Evolutionary conservation across 35 echinoderm and acorn worm genomes (phyloP).

Genomic region (Patiria miniata): DNA sequence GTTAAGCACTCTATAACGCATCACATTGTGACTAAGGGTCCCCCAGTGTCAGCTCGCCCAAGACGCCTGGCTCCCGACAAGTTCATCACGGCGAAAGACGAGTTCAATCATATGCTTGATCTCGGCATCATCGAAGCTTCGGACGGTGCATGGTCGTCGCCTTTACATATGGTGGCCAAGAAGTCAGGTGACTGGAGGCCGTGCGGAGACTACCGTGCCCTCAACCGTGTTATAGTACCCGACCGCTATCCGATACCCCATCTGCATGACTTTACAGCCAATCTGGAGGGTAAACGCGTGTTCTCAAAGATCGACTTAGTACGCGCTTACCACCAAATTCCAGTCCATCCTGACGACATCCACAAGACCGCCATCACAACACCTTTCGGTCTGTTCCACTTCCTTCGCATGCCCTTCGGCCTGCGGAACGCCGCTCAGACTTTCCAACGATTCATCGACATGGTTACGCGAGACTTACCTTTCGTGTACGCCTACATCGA

Average conservation of each 20-base stretch:
- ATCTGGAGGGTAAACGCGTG: neutral
- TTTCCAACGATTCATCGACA: constrained; percentile 49
- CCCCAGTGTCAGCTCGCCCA: constrained; percentile 6
- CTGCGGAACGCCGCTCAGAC: constrained; percentile 49
- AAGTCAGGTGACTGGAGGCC: constrained; percentile 35
- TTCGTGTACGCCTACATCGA: constrained; percentile 47
- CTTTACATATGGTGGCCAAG: constrained; percentile 50
- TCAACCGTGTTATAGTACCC: constrained; percentile 17
- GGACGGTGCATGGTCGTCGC: constrained; percentile 37
- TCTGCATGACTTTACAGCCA: constrained; percentile 40
- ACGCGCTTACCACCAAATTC: constrained; percentile 43
- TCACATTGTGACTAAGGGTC: constrained; percentile 18
- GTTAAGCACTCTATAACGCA: too few species aligned
- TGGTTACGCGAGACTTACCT: constrained; percentile 12
- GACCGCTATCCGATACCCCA: constrained; percentile 46
- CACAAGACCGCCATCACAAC: constrained; percentile 37
- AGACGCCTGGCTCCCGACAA: constrained; percentile 8
- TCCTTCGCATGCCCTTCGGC: constrained; percentile 40
- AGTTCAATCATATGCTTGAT: constrained; percentile 51
- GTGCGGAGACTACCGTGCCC: constrained; percentile 24
- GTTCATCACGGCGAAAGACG: neutral
- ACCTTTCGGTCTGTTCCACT: constrained; percentile 28
- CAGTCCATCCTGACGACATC: constrained; percentile 20
- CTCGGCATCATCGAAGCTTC: constrained; percentile 35
- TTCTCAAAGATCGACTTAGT: constrained; percentile 33